Evolutionary conservation across 2,797 vertebrate genomes (phyloP), one percentile per base, ranked within the genome.

Genomic region (Microctenopoma steveboyesi): DNA sequence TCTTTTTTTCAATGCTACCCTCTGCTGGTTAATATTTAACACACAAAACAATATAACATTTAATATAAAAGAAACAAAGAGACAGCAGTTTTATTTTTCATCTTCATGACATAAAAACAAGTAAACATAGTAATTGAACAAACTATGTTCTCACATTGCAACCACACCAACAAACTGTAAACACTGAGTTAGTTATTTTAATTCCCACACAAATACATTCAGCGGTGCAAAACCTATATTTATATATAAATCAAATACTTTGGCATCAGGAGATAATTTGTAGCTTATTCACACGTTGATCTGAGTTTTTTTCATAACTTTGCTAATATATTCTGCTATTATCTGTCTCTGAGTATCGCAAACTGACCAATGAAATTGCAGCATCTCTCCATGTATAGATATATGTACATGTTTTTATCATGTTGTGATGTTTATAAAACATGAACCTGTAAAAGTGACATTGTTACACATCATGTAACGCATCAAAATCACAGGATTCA

Each of bases 231-330:
- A 84, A 74, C 47, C 13, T 46, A 56, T 12, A 43, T 42, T 45
- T 43, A 58, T 3, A 45, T 22, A 27, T 22, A 64, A 70, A 62
- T 47, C 4, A 75, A 69, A 78, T 2, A 74, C 87, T 91, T 91
- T 92, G 90, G 89, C 54, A 86, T 89, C 42, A 54, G 33, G 49
- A 77, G 43, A 62, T 27, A 72, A 74, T 35, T 48, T 71, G 16
- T 70, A 86, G 74, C 83, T 88, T 85, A 77, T 84, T 85, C 55
- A 74, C 58, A 79, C 63, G 27, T 69, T 83, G 46, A 77, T 69
- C n/a, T 27, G 51, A 40, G 64, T 13, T 27, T 7, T 46, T 42
- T 18, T 18, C 18, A 18, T 18, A 18, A 18, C 18, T 25, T 22
- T 43, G 10, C 18, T 58, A 35, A 43, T 42, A 4, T 42, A 48